Conservation (phyloP, 2,888 invertebrate genomes). For the Eupsilia transversa region DNA sequence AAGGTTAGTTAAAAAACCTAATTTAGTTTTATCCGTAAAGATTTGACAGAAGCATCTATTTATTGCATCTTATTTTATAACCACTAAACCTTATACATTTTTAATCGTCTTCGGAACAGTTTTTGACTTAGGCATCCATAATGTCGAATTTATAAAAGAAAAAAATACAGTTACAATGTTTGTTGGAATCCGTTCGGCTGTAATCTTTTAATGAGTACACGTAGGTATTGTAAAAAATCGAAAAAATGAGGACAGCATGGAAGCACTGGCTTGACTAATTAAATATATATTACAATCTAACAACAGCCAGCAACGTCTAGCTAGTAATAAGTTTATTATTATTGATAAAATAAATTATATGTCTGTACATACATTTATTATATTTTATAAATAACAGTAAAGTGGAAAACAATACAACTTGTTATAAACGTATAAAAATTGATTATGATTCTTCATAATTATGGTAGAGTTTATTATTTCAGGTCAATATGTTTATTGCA, state of each 20-base stretch:
- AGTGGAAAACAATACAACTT: neutral
- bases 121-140: conserved; percentile 11
- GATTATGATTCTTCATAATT: neutral
- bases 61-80: conserved; percentile 13
- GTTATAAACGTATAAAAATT: conserved; percentile 8
- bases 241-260: conserved; percentile 12
- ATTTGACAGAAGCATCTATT: conserved; percentile 14
- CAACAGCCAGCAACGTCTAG: neutral
- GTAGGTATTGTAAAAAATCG: conserved; percentile 33
- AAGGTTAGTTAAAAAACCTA: conserved; percentile 17
- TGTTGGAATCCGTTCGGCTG: conserved; percentile 46
- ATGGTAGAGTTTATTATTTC: neutral
- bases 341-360: too few species aligned
- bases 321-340: neutral
- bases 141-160: conserved; percentile 41
- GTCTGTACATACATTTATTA: neutral
- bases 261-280: conserved; percentile 21
- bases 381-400: neutral
- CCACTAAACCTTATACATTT: conserved; percentile 13
- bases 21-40: neutral
- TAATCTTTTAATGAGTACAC: conserved; percentile 59
- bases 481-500: neutral
- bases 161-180: conserved; percentile 47
- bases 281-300: neutral
- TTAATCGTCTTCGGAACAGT: conserved; percentile 38